Evolutionary conservation across 2,888 invertebrate genomes (phyloP), one percentile per base, ranked within the genome.

Genomic region (Nomada flava): DNA sequence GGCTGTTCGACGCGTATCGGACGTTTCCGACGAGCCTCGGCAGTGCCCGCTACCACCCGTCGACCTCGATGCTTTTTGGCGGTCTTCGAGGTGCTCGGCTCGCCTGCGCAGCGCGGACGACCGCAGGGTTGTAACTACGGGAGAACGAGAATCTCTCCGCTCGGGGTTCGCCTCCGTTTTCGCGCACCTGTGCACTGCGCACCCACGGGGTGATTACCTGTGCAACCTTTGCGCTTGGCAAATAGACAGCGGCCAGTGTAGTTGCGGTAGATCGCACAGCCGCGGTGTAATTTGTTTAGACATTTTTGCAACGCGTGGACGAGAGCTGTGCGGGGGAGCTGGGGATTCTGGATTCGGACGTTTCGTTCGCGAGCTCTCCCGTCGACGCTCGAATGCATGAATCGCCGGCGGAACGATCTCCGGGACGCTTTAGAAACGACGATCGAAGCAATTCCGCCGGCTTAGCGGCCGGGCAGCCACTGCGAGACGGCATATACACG

Each of bases 381-480:
- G 36, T 36, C 36, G 36, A 36, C 36, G 36, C 36, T 36, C 36
- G 36, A 36, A 36, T 7, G 36, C 36, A 36, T 36, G 7, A 36
- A 36, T 9, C 36, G 36, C 0, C 29, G 29, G 29, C 29, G 29
- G 29, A 29, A 5, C 29, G 29, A 7, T 7, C 29, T 29, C 7
- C 29, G 5, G 0, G 36, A 36, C 36, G 36, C 0, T 36, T 36
- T 7, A 62, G 70, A 70, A 83, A 70, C 81, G 78, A 73, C 86
- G 87, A 90, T 90, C 88, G 89, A 91, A 90, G 86, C 59, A 83
- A 90, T 91, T 89, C 90, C 90, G 90, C 92, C 93, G 91, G 93
- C 92, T 89, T 92, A 91, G 92, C 92, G 93, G 93, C 93, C 91
- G 92, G 93, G 92, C 91, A 92, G 90, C 92, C 93, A 93, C 92